A percentile compares a stretch with the other conserved stretches of the same genome.
These are phyloP conservation scores for Oikopleura vanhoeffeni DNA, from an alignment of 23 tunicate species.

Conservation along the genomic window DNA sequence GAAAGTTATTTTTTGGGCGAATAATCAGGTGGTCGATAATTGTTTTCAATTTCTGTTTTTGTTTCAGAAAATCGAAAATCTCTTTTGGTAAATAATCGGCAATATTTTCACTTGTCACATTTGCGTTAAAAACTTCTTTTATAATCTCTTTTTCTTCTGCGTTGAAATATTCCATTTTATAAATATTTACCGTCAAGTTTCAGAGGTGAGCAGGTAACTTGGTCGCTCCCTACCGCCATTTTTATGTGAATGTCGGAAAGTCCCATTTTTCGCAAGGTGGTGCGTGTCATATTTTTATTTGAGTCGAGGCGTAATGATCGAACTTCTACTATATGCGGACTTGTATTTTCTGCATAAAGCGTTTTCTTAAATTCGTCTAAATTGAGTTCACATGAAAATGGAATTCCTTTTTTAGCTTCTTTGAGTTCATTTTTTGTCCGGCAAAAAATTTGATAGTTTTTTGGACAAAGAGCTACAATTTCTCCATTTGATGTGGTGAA, in stretches of 20 bases:
- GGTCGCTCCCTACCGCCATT: background rate
- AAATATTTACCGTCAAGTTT: background rate
- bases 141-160: background rate
- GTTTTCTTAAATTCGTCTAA: background rate
- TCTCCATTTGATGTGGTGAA: background rate
- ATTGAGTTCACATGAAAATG: background rate
- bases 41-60: background rate
- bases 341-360: background rate
- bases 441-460: background rate
- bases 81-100: background rate
- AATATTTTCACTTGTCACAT: background rate
- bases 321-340: background rate
- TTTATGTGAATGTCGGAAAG: background rate
- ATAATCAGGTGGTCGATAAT: background rate
- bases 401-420: background rate
- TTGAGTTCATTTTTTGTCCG: background rate
- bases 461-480: background rate
- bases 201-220: background rate
- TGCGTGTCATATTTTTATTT: background rate
- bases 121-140: background rate
- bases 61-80: background rate
- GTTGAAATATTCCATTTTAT: background rate
- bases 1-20: background rate
- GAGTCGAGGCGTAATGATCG: background rate
- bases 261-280: background rate